Evolutionary conservation across 2,888 invertebrate genomes (phyloP), one percentile per base, ranked within the genome.

Genomic region (Hirtodrosophila cameraria): DNA sequence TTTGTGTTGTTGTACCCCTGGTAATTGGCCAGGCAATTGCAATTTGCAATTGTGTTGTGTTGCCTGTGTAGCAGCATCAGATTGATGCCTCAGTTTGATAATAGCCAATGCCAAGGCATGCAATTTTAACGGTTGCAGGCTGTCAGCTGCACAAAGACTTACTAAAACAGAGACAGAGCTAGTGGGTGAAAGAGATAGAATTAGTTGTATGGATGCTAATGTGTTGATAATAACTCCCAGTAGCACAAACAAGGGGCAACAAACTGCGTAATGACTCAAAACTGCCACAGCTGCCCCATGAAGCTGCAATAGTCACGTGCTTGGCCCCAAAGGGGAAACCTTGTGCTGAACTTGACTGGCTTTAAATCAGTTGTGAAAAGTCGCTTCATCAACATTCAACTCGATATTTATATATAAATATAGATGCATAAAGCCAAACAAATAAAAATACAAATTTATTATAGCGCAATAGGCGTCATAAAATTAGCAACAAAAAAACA

Each of bases 51-150:
- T 85, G 80, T 81, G 72, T 75, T 72, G 23, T 23, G 23, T 75
- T 72, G 64, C 63, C 55, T 48, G 69, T 48, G 69, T 45, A 60
- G 60, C 50, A 28, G 28, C 63, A 55, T 49, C 65, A 62, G 72
- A 65, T 81, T 75, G 80, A 83, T 79, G 83, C 80, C 77, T 76
- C 71, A 80, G 74, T 72, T 76, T 72, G 86, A 85, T 82, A 83
- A 83, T 82, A 64, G 69, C 76, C 74, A 74, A 52, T 64, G 64
- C 68, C 72, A 70, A 75, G 77, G 64, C 72, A 66, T 75, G 77
- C 77, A 85, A 83, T 82, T 83, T 86, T 82, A 82, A 83, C 82
- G 86, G 82, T 82, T 76, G 65, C 65, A 46, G 28, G 70, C 61
- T 73, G 69, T 69, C 74, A 61, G 63, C 63, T 38, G 28, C 35